A percentile compares a stretch with the other conserved stretches of the same genome.
These are phyloP conservation scores for Volucella inanis DNA, from an alignment of 2,888 invertebrate species.

Conservation along the genomic window DNA sequence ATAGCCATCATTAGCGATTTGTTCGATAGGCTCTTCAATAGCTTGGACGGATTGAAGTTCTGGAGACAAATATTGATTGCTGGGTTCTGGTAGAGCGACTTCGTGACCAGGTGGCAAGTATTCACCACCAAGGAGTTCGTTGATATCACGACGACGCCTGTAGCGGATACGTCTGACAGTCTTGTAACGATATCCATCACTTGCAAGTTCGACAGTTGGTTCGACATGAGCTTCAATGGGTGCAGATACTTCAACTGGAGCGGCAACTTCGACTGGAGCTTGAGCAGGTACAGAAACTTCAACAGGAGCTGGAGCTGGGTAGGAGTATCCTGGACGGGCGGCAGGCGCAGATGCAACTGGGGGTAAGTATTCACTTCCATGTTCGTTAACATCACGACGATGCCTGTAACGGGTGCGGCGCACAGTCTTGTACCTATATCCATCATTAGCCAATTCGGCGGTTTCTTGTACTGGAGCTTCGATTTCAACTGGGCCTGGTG, in stretches of 20 bases:
- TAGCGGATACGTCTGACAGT: slow-evolving; percentile 56
- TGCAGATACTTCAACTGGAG: slow-evolving; percentile 20
- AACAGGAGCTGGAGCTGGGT: slow-evolving; percentile 22
- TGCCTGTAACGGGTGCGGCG: slow-evolving; percentile 74
- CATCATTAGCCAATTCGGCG: slow-evolving; percentile 71
- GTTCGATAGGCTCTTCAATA: slow-evolving; percentile 48
- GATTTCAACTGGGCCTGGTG: slow-evolving; percentile 32
- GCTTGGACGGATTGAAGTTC: background rate
- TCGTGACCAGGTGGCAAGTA: slow-evolving; percentile 57
- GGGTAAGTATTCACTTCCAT: slow-evolving; percentile 78
- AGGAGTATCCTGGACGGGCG: background rate
- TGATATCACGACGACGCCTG: slow-evolving; percentile 56
- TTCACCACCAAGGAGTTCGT: slow-evolving; percentile 41
- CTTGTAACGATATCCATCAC: slow-evolving; percentile 68
- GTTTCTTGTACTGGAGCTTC: slow-evolving; percentile 23
- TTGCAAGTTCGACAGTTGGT: slow-evolving; percentile 72
- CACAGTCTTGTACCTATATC: slow-evolving; percentile 76
- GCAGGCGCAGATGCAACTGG: slow-evolving; percentile 6
- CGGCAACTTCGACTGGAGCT: slow-evolving; percentile 20
- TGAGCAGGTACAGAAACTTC: slow-evolving; percentile 13
- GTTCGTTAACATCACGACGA: slow-evolving; percentile 80
- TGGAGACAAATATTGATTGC: slow-evolving; percentile 51
- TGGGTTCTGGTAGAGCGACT: slow-evolving; percentile 22
- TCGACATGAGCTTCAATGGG: slow-evolving; percentile 56
- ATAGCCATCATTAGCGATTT: slow-evolving; percentile 66